Percentiles rank a stretch among this genome's conserved stretches.
These are phyloP conservation scores for Linepithema humile DNA, from an alignment of 1,140 invertebrate genomes.

Conservation along the genomic window DNA sequence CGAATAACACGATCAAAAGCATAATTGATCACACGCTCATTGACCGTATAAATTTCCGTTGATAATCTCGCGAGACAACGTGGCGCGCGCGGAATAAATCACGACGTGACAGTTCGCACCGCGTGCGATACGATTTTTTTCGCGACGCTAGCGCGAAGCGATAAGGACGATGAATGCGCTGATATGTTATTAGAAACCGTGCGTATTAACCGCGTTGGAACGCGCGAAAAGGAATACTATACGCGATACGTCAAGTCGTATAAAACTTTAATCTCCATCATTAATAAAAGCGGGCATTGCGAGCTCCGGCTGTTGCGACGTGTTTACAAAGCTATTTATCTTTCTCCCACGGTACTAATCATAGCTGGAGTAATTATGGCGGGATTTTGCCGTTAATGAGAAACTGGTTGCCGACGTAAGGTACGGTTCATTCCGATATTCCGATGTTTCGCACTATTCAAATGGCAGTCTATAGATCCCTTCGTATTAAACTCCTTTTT, in stretches of 20 bases:
- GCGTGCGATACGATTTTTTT: constrained; percentile 51
- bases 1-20: constrained; percentile 45
- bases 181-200: constrained; percentile 49
- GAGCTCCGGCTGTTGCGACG: constrained; percentile 27
- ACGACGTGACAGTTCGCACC: constrained; percentile 31
- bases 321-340: constrained; percentile 54
- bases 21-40: constrained; percentile 53
- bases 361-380: constrained; percentile 31
- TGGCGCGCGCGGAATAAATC: constrained; percentile 40
- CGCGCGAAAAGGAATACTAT: constrained; percentile 17
- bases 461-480: neutral
- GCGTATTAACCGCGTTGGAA: constrained; percentile 17
- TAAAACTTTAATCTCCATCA: constrained; percentile 53
- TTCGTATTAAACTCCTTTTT: neutral
- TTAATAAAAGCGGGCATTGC: constrained; percentile 48
- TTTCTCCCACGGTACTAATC: constrained; percentile 43
- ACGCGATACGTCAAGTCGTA: constrained; percentile 26
- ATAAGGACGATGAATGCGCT: constrained; percentile 56
- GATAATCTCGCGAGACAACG: constrained; percentile 49
- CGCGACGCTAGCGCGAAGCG: constrained; percentile 10
- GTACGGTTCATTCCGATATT: constrained; percentile 14
- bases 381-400: constrained; percentile 53
- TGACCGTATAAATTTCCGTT: constrained; percentile 47
- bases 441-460: constrained; percentile 31
- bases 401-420: constrained; percentile 46